phyloP scores from a whole-genome alignment of 2,797 vertebrate genomes.

The Chrysocyon brachyurus region DNA sequence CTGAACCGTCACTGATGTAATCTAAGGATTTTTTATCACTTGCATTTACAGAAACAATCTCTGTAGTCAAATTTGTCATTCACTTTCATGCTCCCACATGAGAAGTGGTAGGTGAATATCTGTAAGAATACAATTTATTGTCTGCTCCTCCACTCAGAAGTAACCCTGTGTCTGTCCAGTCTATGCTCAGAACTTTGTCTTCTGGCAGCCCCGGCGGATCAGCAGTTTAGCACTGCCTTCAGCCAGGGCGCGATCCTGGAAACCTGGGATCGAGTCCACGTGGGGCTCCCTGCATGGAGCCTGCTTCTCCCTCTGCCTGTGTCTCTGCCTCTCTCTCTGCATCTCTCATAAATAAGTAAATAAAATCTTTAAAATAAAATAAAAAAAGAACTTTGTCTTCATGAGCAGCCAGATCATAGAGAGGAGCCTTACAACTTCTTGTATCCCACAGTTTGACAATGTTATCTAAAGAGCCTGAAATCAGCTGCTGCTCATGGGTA shows the following conservation, averaged over 20 bases:
- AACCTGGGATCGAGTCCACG: no score
- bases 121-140: constrained; percentile 98
- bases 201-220: no score
- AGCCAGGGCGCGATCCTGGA: no score
- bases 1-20: background rate
- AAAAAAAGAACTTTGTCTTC: constrained; percentile 90
- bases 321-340: no score
- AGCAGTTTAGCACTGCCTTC: no score
- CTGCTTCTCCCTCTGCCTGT: no score
- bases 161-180: constrained; percentile 97
- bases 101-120: constrained; percentile 91
- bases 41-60: constrained; percentile 49
- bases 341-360: no score
- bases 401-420: constrained; percentile 97
- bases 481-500: constrained; percentile 95
- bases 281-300: no score
- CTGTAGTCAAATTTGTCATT: constrained; percentile 53
- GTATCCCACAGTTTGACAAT: constrained; percentile 99
- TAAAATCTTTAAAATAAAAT: no score
- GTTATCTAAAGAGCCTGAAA: constrained; percentile 98
- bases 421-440: constrained; percentile 97
- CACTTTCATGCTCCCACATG: constrained; percentile 93
- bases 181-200: constrained; percentile 94
- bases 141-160: constrained; percentile 98
- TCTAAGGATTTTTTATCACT: constrained; percentile 21